A percentile compares a stretch with the other conserved stretches of the same genome.
Conservation (phyloP, 2,888 invertebrate species). For the Drosophila helvetica region DNA sequence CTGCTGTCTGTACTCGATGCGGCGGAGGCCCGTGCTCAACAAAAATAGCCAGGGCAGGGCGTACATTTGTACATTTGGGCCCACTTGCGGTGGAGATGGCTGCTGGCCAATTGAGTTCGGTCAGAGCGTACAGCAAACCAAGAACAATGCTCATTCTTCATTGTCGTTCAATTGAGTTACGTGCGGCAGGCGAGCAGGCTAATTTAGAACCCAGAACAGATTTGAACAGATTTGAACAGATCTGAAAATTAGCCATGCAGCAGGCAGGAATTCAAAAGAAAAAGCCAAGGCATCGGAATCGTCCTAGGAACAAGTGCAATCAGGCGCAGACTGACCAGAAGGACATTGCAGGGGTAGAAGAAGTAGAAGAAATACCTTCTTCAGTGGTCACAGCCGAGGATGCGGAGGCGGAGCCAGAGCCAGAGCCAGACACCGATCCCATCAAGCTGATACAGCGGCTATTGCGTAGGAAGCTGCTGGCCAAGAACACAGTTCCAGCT, state of each 20-base stretch:
- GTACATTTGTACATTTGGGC: conserved; percentile 48
- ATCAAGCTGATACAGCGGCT: conserved; percentile 67
- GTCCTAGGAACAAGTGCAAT: conserved; percentile 78
- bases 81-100: conserved; percentile 32
- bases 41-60: conserved; percentile 56
- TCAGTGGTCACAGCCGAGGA: background rate
- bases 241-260: conserved; percentile 15
- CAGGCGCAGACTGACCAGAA: conserved; percentile 22
- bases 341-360: background rate
- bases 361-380: background rate
- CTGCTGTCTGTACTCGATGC: conserved; percentile 28
- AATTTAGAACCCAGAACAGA: conserved; percentile 13
- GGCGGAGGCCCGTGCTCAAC: conserved; percentile 32
- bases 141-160: conserved; percentile 47
- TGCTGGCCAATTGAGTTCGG: conserved; percentile 50
- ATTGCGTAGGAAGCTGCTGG: conserved; percentile 69
- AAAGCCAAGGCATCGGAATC: conserved; percentile 74
- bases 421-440: conserved; percentile 36
- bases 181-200: conserved; percentile 12
- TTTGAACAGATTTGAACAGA: background rate
- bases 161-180: conserved; percentile 58
- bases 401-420: conserved; percentile 3
- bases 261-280: conserved; percentile 68
- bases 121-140: conserved; percentile 33
- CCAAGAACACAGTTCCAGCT: conserved; percentile 31